These are phyloP conservation scores for Petrocephalus schoutedeni DNA, from an alignment of 2,797 vertebrate species.

Conservation along the genomic window DNA sequence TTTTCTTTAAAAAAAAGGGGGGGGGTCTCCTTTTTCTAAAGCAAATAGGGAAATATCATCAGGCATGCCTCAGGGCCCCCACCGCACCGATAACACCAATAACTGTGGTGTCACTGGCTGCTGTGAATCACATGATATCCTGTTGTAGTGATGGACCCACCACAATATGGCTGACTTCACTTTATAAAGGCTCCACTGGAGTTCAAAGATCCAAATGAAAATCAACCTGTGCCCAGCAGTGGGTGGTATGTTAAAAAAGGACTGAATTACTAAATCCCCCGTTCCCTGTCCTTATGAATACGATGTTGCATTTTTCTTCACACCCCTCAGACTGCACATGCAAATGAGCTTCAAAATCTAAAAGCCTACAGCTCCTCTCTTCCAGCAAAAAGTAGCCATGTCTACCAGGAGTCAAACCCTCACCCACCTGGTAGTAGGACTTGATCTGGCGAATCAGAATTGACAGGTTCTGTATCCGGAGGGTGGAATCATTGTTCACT, in stretches of 20 bases:
- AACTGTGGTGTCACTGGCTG: background rate
- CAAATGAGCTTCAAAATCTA: background rate
- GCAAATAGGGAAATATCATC: constrained; percentile 25
- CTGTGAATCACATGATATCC: background rate
- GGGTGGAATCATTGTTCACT: constrained; percentile 87
- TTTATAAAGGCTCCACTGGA: background rate
- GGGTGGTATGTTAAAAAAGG: background rate
- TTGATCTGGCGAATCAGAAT: constrained; percentile 91
- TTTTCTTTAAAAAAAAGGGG: background rate
- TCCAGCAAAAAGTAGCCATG: background rate
- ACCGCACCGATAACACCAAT: background rate
- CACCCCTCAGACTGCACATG: background rate
- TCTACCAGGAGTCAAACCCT: background rate
- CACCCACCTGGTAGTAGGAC: constrained; percentile 88
- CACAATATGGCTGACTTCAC: background rate
- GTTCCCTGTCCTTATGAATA: background rate
- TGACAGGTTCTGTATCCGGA: constrained; percentile 91
- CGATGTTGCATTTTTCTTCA: background rate
- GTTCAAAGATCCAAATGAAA: background rate
- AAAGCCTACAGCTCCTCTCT: background rate
- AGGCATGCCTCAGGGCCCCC: background rate
- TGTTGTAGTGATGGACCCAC: background rate
- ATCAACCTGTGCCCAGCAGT: background rate
- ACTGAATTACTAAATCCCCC: background rate
- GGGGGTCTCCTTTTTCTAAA: constrained; percentile 26